Percentiles rank a stretch among this genome's conserved stretches.
Evolutionary conservation across 2,888 invertebrate species (phyloP).

Genomic region (Morpho achilles): DNA sequence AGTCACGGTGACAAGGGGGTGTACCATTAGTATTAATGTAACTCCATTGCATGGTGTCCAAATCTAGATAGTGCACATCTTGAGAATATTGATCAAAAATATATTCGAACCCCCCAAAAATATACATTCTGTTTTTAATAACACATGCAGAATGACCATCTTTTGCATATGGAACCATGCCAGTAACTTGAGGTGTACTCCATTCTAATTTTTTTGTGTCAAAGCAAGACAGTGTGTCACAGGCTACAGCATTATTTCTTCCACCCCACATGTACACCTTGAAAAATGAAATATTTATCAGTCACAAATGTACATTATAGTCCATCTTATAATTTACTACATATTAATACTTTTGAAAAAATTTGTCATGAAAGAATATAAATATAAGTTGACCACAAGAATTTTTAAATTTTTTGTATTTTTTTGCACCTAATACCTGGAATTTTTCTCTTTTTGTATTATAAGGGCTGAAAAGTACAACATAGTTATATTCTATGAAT

Average conservation of each 20-base stretch:
- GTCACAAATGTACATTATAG: neutral
- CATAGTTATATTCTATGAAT: too few relatives aligned
- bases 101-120: conserved; percentile 96
- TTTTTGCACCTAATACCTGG: too few relatives aligned
- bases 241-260: conserved; percentile 89
- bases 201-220: conserved; percentile 85
- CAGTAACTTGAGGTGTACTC: conserved; percentile 82
- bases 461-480: too few relatives aligned
- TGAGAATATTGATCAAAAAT: conserved; percentile 88
- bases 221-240: conserved; percentile 89
- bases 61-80: conserved; percentile 86
- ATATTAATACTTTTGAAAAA: too few relatives aligned
- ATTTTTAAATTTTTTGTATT: too few relatives aligned
- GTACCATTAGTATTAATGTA: conserved; percentile 81
- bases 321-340: too few relatives aligned
- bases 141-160: conserved; percentile 96
- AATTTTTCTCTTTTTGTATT: too few relatives aligned
- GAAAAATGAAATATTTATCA: conserved; percentile 21
- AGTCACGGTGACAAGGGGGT: conserved; percentile 88
- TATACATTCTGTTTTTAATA: conserved; percentile 88
- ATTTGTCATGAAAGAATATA: too few relatives aligned
- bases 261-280: conserved; percentile 95
- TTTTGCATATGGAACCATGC: conserved; percentile 87
- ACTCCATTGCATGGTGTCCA: conserved; percentile 86
- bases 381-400: too few relatives aligned